phyloP scores from a whole-genome alignment of 2,888 invertebrate genomes.

The Sinhomidia bicolor region DNA sequence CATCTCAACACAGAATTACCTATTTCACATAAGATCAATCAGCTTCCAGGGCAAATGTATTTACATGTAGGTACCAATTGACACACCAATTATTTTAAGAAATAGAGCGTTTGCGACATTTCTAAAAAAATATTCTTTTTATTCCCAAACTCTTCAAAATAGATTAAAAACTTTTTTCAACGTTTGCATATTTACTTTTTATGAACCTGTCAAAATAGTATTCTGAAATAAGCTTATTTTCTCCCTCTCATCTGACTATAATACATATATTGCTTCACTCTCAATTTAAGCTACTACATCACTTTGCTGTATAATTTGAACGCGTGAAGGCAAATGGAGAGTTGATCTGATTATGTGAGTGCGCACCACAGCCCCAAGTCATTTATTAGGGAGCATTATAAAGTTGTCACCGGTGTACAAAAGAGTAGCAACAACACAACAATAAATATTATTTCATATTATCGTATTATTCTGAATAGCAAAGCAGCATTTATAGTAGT shows the following conservation, averaged over 20 bases:
- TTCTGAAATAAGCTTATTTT: too few relatives aligned
- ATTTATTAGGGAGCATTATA: constrained; percentile 72
- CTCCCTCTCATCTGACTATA: too few relatives aligned
- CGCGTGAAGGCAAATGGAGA: background rate
- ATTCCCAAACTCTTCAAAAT: background rate
- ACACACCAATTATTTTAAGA: background rate
- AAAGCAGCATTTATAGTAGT: background rate
- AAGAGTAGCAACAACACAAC: background rate
- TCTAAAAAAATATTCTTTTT: background rate
- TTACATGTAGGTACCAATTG: background rate
- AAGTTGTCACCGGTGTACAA: constrained; percentile 75
- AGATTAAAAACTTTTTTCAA: background rate
- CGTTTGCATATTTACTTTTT: background rate
- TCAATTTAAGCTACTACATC: background rate
- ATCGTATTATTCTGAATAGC: background rate
- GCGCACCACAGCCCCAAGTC: constrained; percentile 68
- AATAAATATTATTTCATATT: background rate
- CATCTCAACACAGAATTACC: too few relatives aligned
- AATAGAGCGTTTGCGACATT: background rate
- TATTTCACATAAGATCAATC: too few relatives aligned
- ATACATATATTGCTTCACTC: background rate
- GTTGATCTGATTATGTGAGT: constrained; percentile 45
- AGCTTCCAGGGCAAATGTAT: background rate
- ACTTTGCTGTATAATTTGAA: background rate
- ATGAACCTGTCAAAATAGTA: background rate